Base-by-base conservation (phyloP, 2,888 invertebrate species). In the Pyralis farinalis region DNA sequence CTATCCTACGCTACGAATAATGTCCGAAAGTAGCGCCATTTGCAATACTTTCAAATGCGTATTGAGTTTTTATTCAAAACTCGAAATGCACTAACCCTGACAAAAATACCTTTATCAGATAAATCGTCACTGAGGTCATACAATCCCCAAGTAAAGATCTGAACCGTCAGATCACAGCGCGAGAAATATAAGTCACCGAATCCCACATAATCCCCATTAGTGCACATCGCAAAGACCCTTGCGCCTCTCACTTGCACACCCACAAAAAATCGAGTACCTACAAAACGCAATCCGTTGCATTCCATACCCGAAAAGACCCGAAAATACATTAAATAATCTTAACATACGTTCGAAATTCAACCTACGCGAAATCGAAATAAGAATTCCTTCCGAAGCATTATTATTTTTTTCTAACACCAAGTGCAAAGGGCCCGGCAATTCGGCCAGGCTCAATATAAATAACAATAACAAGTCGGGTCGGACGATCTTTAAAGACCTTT, bases 221-320 rank as follows among this genome's bases (percentile, higher is more conserved):
- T 71, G 70, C 71, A 82, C 82, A 81, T 84, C 62, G 85, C 84
- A 70, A 80, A 74, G 81, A 68, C 67, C 74, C 74, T 66, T 55
- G 59, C 52, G 49, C 45, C 27, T 85, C 85, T 65, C 77, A 51
- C 72, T 85, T 75, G 57, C 81, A 78, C 86, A 55, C 49, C 48
- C 46, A 83, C 86, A 87, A 86, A 87, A 87, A 87, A 85, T 12
- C 68, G 55, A 67, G 80, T 84, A 84, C 83, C 82, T 85, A 75
- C 69, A 71, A 54, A 64, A 63, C 70, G 81, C 85, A 84, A 82
- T 83, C 82, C 75, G 64, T 55, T 73, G 78, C 86, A 86, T 86
- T 84, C 85, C 85, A 67, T 76, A 78, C 72, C 72, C 73, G 68
- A 60, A 63, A 25, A 25, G 25, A 25, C 25, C 63, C 62, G 51